A percentile compares a stretch with the other conserved stretches of the same genome.
phyloP scores from a whole-genome alignment of 64 coral and sea anemone species.

The Pachyseris speciosa region DNA sequence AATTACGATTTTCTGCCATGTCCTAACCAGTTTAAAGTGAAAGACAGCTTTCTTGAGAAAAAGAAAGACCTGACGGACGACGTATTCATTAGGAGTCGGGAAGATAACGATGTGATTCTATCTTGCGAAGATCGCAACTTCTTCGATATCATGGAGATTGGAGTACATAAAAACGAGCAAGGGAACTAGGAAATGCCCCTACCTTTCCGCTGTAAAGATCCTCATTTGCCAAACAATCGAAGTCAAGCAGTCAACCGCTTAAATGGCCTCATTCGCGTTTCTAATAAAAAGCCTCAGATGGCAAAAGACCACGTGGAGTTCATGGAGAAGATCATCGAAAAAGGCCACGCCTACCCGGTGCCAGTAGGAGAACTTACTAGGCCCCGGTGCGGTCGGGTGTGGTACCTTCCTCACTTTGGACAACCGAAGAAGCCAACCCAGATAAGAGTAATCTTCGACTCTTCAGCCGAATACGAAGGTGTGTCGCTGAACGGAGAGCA shows the following conservation, averaged over 20 bases:
- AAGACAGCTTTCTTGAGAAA: not conserved
- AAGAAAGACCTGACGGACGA: not conserved
- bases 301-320: slow-evolving; percentile 57
- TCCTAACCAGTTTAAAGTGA: slow-evolving; percentile 46
- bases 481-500: slow-evolving; percentile 22
- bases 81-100: not conserved
- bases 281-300: no score
- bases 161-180: slow-evolving; percentile 21
- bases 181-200: slow-evolving; percentile 82
- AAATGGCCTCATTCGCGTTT: not conserved
- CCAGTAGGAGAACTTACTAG: no score
- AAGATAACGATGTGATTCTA: slow-evolving; percentile 43
- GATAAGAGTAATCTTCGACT: slow-evolving; percentile 25
- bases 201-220: slow-evolving; percentile 39
- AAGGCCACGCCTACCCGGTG: slow-evolving; percentile 13
- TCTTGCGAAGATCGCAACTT: slow-evolving; percentile 43
- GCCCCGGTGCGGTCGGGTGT: not conserved
- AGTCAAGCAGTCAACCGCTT: slow-evolving; percentile 39
- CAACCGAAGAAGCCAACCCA: slow-evolving; percentile 28
- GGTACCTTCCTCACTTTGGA: slow-evolving; percentile 22
- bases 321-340: slow-evolving; percentile 39
- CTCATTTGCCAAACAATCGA: slow-evolving; percentile 62
- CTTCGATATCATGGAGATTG: slow-evolving; percentile 51
- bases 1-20: slow-evolving; percentile 36
- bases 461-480: slow-evolving; percentile 2